phyloP scores from a whole-genome alignment of 1,140 invertebrate species.

The Drosophila bifasciata region DNA sequence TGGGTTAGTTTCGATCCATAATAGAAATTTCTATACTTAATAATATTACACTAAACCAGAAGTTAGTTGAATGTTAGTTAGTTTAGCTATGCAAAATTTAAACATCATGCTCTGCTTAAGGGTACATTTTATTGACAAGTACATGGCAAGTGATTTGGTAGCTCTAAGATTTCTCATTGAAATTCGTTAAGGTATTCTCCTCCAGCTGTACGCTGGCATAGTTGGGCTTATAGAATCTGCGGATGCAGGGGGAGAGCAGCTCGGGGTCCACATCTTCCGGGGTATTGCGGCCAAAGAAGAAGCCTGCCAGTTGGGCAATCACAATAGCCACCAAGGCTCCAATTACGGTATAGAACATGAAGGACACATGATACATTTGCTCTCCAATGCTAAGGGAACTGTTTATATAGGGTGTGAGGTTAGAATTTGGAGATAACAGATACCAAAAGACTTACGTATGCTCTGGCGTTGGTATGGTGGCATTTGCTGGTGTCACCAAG shows the following conservation, averaged over 20 bases:
- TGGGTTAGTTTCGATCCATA: constrained; percentile 16
- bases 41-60: neutral
- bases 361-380: constrained; percentile 70
- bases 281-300: constrained; percentile 54
- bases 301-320: constrained; percentile 37
- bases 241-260: constrained; percentile 62
- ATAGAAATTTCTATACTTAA: neutral
- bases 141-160: constrained; percentile 25
- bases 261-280: constrained; percentile 60
- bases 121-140: constrained; percentile 29
- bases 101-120: neutral
- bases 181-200: constrained; percentile 34
- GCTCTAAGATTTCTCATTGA: constrained; percentile 44
- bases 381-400: constrained; percentile 57
- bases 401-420: neutral
- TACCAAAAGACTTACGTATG: constrained; percentile 44
- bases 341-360: constrained; percentile 57
- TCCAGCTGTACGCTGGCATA: constrained; percentile 61
- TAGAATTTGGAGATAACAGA: neutral
- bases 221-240: constrained; percentile 38
- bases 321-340: constrained; percentile 42
- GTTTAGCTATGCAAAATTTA: neutral
- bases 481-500: constrained; percentile 82
- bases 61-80: constrained; percentile 3
- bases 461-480: constrained; percentile 8